These are phyloP conservation scores for Carassius carassius DNA, from an alignment of 2,113 vertebrate species.

Conservation along the genomic window DNA sequence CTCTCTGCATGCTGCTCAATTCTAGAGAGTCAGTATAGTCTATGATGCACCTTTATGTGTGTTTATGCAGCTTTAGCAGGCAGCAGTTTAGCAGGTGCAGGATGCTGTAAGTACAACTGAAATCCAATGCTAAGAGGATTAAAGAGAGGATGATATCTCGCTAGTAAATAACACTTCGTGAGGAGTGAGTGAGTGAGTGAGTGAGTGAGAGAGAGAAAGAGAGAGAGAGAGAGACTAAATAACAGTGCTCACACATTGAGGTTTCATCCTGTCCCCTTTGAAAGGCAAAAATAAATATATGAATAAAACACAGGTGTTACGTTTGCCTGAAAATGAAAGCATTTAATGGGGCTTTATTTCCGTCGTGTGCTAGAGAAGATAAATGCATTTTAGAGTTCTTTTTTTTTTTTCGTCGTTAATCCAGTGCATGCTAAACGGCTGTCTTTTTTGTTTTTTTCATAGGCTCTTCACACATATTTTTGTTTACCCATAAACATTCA, in stretches of 20 bases:
- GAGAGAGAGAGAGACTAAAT: slow-evolving; percentile 49
- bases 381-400: slow-evolving; percentile 63
- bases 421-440: slow-evolving; percentile 41
- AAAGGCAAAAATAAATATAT: slow-evolving; percentile 58
- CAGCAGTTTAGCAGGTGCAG: slow-evolving; percentile 81
- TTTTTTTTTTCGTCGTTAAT: slow-evolving; percentile 66
- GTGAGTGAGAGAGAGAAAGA: slow-evolving; percentile 60
- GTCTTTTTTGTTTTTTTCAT: background rate
- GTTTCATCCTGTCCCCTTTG: slow-evolving; percentile 46
- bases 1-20: slow-evolving; percentile 29
- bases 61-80: slow-evolving; percentile 81
- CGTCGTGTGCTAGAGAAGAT: slow-evolving; percentile 68
- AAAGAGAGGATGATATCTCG: slow-evolving; percentile 80
- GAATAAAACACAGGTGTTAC: slow-evolving; percentile 73
- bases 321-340: slow-evolving; percentile 72
- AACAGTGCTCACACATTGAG: slow-evolving; percentile 14
- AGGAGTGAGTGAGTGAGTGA: slow-evolving; percentile 69
- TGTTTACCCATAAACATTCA: slow-evolving; percentile 13
- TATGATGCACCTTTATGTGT: slow-evolving; percentile 65
- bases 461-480: background rate
- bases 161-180: slow-evolving; percentile 81
- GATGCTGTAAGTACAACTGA: slow-evolving; percentile 79
- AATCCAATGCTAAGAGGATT: slow-evolving; percentile 83
- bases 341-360: slow-evolving; percentile 72
- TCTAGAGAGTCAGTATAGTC: slow-evolving; percentile 44